These are phyloP conservation scores for Nicator chloris DNA, from an alignment of 2,113 vertebrate genomes.

Conservation along the genomic window DNA sequence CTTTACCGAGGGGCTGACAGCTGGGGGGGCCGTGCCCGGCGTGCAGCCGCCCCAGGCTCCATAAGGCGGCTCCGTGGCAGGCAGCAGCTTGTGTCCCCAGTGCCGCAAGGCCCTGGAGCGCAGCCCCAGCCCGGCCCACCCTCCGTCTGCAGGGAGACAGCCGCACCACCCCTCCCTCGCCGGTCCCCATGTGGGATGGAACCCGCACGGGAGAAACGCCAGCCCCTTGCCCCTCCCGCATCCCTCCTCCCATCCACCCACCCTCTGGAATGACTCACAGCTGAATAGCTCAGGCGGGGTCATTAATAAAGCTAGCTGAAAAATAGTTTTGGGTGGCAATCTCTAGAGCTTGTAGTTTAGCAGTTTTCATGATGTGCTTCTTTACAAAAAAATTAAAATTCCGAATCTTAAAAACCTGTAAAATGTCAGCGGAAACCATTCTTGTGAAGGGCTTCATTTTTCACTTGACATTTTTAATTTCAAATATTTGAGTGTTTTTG, in stretches of 20 bases:
- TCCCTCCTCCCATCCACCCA: not conserved
- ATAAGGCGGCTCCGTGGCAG: not conserved
- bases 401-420: not conserved
- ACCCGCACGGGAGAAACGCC: not conserved
- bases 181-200: rapidly evolving
- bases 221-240: not conserved
- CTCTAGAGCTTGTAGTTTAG: not conserved
- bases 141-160: not conserved
- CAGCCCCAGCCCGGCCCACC: rapidly evolving
- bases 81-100: not conserved
- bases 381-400: not conserved
- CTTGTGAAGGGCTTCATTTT: not conserved
- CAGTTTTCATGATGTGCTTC: not conserved
- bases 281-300: not conserved
- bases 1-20: not conserved
- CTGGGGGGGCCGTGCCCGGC: too few species aligned
- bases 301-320: not conserved
- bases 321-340: not conserved
- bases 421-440: not conserved
- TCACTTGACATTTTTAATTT: not conserved
- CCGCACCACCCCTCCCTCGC: rapidly evolving
- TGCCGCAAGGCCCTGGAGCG: not conserved
- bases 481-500: not conserved
- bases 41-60: rapidly evolving
- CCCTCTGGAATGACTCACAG: not conserved